A percentile compares a stretch with the other conserved stretches of the same genome.
phyloP scores from a whole-genome alignment of 2,113 vertebrate species.

The Cercopithecus mona region DNA sequence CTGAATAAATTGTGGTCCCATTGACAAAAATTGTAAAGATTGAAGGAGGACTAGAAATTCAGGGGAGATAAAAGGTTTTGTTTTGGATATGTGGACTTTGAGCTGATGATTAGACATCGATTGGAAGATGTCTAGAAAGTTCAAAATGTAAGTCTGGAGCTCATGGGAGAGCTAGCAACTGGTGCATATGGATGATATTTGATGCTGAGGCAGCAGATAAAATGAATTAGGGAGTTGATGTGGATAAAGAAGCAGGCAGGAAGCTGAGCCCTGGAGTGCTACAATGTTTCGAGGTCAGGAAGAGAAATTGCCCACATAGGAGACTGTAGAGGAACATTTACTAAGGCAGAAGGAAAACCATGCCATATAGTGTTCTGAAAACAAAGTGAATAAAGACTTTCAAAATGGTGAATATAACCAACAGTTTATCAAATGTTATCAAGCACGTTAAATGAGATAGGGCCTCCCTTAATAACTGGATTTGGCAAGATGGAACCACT shows the following conservation, averaged over 20 bases:
- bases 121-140: background rate
- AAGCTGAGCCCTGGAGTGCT: background rate
- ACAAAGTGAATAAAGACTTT: background rate
- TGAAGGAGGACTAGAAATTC: background rate
- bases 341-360: background rate
- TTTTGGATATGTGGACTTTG: background rate
- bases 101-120: background rate
- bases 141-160: background rate
- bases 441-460: background rate
- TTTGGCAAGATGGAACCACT: background rate
- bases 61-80: background rate
- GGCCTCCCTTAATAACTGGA: background rate
- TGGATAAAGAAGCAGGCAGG: background rate
- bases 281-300: background rate
- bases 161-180: background rate
- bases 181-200: background rate
- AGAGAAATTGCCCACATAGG: background rate
- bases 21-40: background rate
- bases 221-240: background rate
- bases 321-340: background rate
- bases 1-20: background rate
- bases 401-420: background rate
- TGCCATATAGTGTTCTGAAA: background rate
- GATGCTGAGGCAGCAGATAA: background rate
- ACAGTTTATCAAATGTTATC: background rate